Base-by-base conservation (phyloP, 1,140 invertebrate species). In the Epicauta chinensis region DNA sequence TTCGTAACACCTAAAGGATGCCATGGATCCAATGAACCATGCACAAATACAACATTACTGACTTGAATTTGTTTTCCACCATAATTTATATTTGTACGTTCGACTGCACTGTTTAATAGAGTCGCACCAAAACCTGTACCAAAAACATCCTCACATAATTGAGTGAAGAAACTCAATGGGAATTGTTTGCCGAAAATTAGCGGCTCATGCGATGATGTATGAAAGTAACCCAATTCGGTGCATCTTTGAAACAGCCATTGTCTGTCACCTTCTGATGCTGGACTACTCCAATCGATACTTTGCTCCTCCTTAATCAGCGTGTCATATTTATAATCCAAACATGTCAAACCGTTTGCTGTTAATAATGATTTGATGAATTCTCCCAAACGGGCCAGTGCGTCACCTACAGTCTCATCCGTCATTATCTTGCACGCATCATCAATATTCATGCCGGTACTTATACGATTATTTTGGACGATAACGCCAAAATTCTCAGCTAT, bases 201-300 rank as follows among this genome's bases (percentile, higher is more conserved):
- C 1, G 79, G 72, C 16, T 77, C 73, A 2, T 78, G 79, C 10
- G 84, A 82, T 0, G 92, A 93, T 0, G 90, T 91, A 75, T 97
- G 92, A 71, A 86, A 97, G 65, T 91, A 97, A 15, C 92, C 93
- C 71, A 96, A 97, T 70, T 97, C 93, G 12, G 87, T 91, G 68
- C 93, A 97, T 0, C 91, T 95, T 71, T 97, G 93, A 67, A 93
- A 97, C n/a, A 79, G 86, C 93, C 93, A 97, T 65, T 92, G 89
- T 0, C 90, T 80, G 52, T 77, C 82, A 67, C 83, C 84, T 71
- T 83, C 77, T 2, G 76, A 69, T 40, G 61, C 65, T 39, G 77
- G 71, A 15, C 74, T 75, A n/a, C 75, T 67, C 87, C 87, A 94
- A 1, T 77, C 75, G n/a, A 74, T 70, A 51, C 88, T 82, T 56